Evolutionary conservation across 2,888 invertebrate genomes (phyloP).

Genomic region (Leucophora obtusa): DNA sequence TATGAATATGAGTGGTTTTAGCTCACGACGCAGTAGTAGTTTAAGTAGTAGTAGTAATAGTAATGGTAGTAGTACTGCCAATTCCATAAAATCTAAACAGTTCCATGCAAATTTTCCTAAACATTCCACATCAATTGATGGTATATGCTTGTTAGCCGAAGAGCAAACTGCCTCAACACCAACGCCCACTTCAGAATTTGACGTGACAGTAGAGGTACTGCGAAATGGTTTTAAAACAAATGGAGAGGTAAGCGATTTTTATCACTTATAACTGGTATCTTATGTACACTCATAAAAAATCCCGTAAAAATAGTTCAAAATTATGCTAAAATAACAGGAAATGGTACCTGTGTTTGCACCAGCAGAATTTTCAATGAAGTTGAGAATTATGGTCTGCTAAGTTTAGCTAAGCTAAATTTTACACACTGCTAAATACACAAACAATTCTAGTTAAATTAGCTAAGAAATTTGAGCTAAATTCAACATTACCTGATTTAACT

Average conservation of each 20-base stretch:
- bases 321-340: too few species aligned
- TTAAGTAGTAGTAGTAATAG: constrained; percentile 70
- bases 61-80: constrained; percentile 70
- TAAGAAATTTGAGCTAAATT: too few species aligned
- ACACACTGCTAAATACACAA: too few species aligned
- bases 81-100: constrained; percentile 70
- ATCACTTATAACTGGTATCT: too few species aligned
- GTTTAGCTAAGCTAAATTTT: too few species aligned
- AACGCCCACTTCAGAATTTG: constrained; percentile 74
- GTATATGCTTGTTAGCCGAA: constrained; percentile 74
- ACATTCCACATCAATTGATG: constrained; percentile 75
- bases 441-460: too few species aligned
- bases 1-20: constrained; percentile 59
- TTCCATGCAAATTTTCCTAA: constrained; percentile 74
- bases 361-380: too few species aligned
- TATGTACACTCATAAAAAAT: too few species aligned
- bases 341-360: too few species aligned
- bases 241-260: constrained; percentile 43
- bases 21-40: constrained; percentile 71
- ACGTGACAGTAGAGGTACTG: constrained; percentile 68
- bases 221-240: constrained; percentile 69
- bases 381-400: too few species aligned
- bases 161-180: constrained; percentile 74
- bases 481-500: too few species aligned
- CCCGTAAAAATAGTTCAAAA: too few species aligned